Conservation (phyloP, 2,888 invertebrate genomes). For the Diachrysia chrysitis region DNA sequence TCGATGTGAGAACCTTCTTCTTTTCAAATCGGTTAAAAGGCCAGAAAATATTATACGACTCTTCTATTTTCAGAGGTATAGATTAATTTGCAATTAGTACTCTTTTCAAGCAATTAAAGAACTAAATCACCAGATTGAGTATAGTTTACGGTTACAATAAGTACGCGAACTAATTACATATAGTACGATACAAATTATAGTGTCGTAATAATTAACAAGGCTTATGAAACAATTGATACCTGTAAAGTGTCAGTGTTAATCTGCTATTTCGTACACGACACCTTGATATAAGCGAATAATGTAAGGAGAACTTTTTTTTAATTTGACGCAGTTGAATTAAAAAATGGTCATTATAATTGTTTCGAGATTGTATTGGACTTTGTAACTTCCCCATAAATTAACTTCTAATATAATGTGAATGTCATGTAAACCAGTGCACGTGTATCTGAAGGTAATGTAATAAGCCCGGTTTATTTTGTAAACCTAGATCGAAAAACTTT, state of each 20-base stretch:
- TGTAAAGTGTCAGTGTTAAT: not conserved
- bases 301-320: not conserved
- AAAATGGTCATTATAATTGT: not conserved
- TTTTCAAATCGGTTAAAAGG: too few relatives aligned
- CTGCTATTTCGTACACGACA: not conserved
- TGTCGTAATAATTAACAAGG: not conserved
- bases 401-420: not conserved
- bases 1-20: too few relatives aligned
- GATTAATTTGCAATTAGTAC: too few relatives aligned
- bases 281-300: not conserved
- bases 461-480: not conserved
- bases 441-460: not conserved
- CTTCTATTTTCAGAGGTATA: too few relatives aligned
- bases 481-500: not conserved
- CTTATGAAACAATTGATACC: slow-evolving; percentile 5
- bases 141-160: not conserved
- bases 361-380: not conserved
- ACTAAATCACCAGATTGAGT: not conserved
- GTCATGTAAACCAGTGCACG: not conserved
- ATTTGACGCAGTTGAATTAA: not conserved
- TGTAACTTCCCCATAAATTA: not conserved
- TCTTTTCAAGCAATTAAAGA: not conserved
- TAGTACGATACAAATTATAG: not conserved
- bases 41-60: too few relatives aligned
- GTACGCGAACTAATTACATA: too few relatives aligned